Percentiles rank a stretch among this genome's conserved stretches.
These are phyloP conservation scores for Drosophila kepulauana DNA, from an alignment of 1,140 invertebrate genomes.

Conservation along the genomic window DNA sequence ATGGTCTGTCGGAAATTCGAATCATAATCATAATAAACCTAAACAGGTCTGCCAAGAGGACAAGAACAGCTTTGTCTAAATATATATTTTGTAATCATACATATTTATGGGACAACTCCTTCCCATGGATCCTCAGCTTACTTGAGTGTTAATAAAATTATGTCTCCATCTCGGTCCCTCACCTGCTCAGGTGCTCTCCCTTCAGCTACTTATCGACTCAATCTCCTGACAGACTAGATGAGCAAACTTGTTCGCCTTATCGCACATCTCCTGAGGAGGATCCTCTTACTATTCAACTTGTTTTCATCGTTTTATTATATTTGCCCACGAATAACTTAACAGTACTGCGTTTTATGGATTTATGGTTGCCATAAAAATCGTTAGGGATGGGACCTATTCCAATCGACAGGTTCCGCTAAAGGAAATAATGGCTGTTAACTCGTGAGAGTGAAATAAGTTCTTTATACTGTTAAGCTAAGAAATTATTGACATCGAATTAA, in stretches of 20 bases:
- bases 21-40: slow-evolving; percentile 79
- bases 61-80: slow-evolving; percentile 45
- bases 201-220: neutral
- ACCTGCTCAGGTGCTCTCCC: neutral
- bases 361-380: slow-evolving; percentile 61
- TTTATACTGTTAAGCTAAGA: no score
- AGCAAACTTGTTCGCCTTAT: slow-evolving; percentile 54
- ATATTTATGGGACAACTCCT: slow-evolving; percentile 77
- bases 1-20: slow-evolving; percentile 65
- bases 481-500: no score
- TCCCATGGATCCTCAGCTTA: slow-evolving; percentile 39
- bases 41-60: slow-evolving; percentile 50
- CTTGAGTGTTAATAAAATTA: slow-evolving; percentile 79
- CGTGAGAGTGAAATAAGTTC: no score
- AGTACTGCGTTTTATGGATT: slow-evolving; percentile 57
- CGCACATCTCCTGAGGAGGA: slow-evolving; percentile 46
- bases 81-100: slow-evolving; percentile 81
- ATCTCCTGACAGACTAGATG: neutral
- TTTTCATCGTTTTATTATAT: slow-evolving; percentile 82
- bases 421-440: no score
- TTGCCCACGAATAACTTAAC: slow-evolving; percentile 71
- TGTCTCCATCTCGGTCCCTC: slow-evolving; percentile 51
- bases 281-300: slow-evolving; percentile 67
- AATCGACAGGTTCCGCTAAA: neutral
- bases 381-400: slow-evolving; percentile 25